A percentile compares a stretch with the other conserved stretches of the same genome.
Evolutionary conservation across 2,888 invertebrate genomes (phyloP).

Genomic region (Iselma pallidipennis): DNA sequence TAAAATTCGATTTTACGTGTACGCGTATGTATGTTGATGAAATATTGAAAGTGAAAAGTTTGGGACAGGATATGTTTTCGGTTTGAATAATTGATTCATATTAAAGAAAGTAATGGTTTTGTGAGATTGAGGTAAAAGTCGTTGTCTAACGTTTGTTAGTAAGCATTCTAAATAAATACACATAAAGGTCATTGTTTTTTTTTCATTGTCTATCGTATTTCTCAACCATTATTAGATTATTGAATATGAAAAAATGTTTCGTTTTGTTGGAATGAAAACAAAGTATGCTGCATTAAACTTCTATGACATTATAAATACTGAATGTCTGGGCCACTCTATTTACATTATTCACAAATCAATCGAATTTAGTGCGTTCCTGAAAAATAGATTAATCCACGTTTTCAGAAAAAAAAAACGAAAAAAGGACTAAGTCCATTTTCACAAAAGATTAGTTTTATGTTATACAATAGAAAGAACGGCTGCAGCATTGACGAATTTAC

Average conservation of each 20-base stretch:
- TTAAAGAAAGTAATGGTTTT: not conserved
- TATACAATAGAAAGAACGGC: constrained; percentile 28
- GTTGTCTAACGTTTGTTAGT: not conserved
- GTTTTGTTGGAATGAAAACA: constrained; percentile 6
- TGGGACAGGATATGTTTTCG: constrained; percentile 2
- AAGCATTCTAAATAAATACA: not conserved
- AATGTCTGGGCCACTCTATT: constrained; percentile 24
- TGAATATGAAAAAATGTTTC: constrained; percentile 1
- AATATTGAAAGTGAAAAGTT: not conserved
- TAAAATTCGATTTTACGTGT: not conserved
- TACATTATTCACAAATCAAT: constrained; percentile 11
- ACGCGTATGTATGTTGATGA: not conserved
- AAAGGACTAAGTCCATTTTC: constrained; percentile 4
- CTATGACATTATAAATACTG: constrained; percentile 14
- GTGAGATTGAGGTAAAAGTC: not conserved
- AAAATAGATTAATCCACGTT: constrained; percentile 15
- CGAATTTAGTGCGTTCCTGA: not conserved
- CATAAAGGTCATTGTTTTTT: not conserved
- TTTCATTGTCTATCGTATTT: not conserved
- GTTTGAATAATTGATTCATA: constrained; percentile 1
- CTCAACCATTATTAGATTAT: constrained; percentile 2
- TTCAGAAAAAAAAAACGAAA: not conserved
- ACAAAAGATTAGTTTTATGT: constrained; percentile 18
- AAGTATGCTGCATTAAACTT: constrained; percentile 9
- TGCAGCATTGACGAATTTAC: constrained; percentile 42